A percentile compares a stretch with the other conserved stretches of the same genome.
Evolutionary conservation across 2,113 vertebrate genomes (phyloP).

Genomic region (Coreoperca whiteheadi): DNA sequence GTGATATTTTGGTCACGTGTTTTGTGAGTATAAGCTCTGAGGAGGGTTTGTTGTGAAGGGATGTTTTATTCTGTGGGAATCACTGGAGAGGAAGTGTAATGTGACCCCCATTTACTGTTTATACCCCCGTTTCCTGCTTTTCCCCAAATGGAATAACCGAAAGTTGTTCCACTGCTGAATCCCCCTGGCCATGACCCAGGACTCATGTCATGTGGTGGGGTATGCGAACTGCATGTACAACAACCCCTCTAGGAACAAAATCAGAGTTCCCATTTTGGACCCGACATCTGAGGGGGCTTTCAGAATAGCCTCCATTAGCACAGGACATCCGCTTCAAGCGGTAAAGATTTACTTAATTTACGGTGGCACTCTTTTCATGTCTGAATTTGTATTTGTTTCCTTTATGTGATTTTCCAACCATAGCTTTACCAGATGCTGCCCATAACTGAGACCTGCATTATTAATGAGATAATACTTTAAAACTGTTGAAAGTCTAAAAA

Average conservation of each 20-base stretch:
- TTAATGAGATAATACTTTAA: slow-evolving; percentile 12
- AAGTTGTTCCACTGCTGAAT: slow-evolving; percentile 74
- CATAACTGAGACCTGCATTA: slow-evolving; percentile 1
- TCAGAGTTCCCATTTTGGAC: slow-evolving; percentile 57
- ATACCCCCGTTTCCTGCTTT: slow-evolving; percentile 82
- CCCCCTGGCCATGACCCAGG: slow-evolving; percentile 79
- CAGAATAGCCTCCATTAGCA: slow-evolving; percentile 44
- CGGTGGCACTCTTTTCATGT: slow-evolving; percentile 30
- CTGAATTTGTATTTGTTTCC: slow-evolving; percentile 13
- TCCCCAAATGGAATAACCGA: slow-evolving; percentile 67
- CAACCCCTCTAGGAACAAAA: slow-evolving; percentile 56
- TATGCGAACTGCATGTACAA: slow-evolving; percentile 74
- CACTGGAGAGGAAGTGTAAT: slow-evolving; percentile 73
- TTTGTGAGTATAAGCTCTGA: slow-evolving; percentile 51
- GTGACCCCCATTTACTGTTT: slow-evolving; percentile 81
- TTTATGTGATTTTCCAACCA: background rate
- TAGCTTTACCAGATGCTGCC: background rate
- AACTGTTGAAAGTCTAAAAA: slow-evolving; percentile 7
- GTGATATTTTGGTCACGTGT: slow-evolving; percentile 52
- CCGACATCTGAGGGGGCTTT: slow-evolving; percentile 51
- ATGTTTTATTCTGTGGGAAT: slow-evolving; percentile 71
- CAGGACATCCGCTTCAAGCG: slow-evolving; percentile 19
- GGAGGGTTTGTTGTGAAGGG: slow-evolving; percentile 47
- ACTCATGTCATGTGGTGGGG: slow-evolving; percentile 68
- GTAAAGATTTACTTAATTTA: slow-evolving; percentile 40